Percentiles rank a stretch among this genome's conserved stretches.
Evolutionary conservation across 1,140 invertebrate genomes (phyloP).

Genomic region (Prorops nasuta): DNA sequence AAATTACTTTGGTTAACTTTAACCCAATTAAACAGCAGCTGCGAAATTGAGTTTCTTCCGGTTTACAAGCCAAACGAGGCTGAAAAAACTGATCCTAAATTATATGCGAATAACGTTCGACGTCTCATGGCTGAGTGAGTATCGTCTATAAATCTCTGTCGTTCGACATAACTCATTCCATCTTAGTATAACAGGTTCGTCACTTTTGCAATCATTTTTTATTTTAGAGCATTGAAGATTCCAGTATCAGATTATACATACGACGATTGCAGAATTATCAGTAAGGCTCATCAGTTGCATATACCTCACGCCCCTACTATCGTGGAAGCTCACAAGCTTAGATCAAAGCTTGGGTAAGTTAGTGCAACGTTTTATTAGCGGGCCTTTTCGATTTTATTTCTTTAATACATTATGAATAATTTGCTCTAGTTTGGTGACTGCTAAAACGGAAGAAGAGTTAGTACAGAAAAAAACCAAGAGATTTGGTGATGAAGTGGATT

Average conservation of each 20-base stretch:
- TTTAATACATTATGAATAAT: constrained; percentile 12
- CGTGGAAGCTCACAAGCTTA: constrained; percentile 75
- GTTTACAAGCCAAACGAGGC: constrained; percentile 86
- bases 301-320: constrained; percentile 72
- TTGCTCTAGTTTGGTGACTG: constrained; percentile 50
- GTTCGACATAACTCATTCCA: not conserved
- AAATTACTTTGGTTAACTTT: constrained; percentile 88
- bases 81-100: constrained; percentile 82
- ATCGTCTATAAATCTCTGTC: not conserved
- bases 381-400: too few relatives aligned
- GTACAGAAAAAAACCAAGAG: constrained; percentile 49
- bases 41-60: constrained; percentile 93
- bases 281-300: constrained; percentile 76
- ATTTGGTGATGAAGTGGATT: constrained; percentile 55
- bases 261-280: constrained; percentile 86
- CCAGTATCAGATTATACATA: constrained; percentile 90
- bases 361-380: too few relatives aligned
- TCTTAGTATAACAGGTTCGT: too few relatives aligned
- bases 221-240: constrained; percentile 73
- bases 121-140: constrained; percentile 88
- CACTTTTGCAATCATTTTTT: too few relatives aligned
- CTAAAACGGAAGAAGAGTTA: constrained; percentile 51
- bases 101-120: constrained; percentile 89
- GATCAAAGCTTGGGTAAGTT: constrained; percentile 68
- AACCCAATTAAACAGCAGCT: constrained; percentile 84